These are phyloP conservation scores for Macropus fuliginosus DNA, from an alignment of 2,797 vertebrate genomes.

Conservation along the genomic window DNA sequence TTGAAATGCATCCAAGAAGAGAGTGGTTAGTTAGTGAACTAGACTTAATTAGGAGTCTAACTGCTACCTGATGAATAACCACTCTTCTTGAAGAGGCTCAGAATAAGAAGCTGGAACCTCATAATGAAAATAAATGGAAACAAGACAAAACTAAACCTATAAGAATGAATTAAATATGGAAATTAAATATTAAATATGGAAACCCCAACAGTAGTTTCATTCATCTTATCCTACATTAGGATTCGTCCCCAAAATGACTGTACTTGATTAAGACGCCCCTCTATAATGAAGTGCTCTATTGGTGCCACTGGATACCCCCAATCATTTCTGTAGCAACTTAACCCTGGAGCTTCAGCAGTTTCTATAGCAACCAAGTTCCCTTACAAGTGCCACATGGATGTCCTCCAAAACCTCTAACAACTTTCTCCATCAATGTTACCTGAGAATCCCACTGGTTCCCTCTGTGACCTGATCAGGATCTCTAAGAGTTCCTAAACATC, in stretches of 20 bases:
- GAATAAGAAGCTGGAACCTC: background rate
- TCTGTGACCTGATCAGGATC: background rate
- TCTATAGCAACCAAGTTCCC: background rate
- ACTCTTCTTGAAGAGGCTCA: background rate
- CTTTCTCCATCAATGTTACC: background rate
- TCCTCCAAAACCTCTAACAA: conserved; percentile 8
- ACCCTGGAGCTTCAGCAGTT: background rate
- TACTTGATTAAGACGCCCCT: background rate
- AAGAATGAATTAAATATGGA: background rate
- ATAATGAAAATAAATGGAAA: background rate
- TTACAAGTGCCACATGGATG: background rate
- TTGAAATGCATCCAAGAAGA: background rate
- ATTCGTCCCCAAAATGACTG: background rate
- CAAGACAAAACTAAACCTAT: background rate
- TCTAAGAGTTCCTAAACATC: background rate
- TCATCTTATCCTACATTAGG: background rate
- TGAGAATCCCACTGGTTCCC: background rate
- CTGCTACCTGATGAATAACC: background rate
- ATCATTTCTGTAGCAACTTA: background rate
- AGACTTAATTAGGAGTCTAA: background rate
- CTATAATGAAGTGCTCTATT: no score
- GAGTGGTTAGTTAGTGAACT: background rate
- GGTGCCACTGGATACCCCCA: background rate
- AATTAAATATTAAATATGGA: background rate
- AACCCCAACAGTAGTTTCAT: background rate